Evolutionary conservation across 2,113 vertebrate genomes (phyloP).

Genomic region (Lophotis ruficrista): DNA sequence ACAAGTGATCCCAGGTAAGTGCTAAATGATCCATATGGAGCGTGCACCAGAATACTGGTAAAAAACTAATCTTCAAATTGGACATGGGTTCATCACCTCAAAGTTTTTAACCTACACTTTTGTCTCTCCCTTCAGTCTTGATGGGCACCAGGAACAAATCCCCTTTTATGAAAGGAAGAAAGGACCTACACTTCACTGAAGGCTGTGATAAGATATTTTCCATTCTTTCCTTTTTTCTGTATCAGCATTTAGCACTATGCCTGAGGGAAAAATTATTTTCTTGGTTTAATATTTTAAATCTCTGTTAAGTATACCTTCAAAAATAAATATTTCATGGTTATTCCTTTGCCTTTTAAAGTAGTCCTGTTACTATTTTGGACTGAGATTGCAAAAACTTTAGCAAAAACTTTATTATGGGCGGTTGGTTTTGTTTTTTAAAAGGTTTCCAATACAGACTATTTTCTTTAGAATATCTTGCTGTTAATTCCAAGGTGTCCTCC

Average conservation of each 20-base stretch:
- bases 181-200: not conserved
- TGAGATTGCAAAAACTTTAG: not conserved
- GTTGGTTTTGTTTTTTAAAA: no score
- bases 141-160: not conserved
- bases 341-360: not conserved
- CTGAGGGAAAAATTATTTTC: not conserved
- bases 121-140: not conserved
- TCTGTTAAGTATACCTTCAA: not conserved
- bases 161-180: not conserved
- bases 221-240: not conserved
- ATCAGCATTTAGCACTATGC: not conserved
- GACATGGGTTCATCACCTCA: not conserved
- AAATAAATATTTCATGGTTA: rapidly evolving
- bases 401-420: no score
- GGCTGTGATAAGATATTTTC: not conserved
- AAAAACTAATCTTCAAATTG: not conserved
- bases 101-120: not conserved
- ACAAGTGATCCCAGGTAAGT: not conserved
- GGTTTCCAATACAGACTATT: not conserved
- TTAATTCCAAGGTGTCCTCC: not conserved
- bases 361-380: not conserved
- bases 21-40: not conserved
- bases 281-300: not conserved
- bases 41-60: not conserved
- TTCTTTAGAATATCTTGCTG: not conserved